phyloP scores from a whole-genome alignment of 2,113 vertebrate species.

The Corvus hawaiiensis region DNA sequence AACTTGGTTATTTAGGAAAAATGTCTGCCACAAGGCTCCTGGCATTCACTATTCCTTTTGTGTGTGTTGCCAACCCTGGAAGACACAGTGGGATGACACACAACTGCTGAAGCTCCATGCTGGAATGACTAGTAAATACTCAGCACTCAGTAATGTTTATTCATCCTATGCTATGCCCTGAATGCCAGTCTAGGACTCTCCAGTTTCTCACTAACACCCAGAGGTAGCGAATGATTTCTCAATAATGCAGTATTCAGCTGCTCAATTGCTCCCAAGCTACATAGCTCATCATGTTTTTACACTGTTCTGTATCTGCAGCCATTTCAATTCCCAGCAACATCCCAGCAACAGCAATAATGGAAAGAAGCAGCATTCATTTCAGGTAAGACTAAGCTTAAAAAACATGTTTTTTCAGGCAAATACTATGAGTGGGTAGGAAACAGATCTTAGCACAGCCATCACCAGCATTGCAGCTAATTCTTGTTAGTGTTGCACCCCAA shows the following conservation, averaged over 20 bases:
- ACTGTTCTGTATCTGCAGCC: constrained; percentile 29
- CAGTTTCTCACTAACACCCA: constrained; percentile 34
- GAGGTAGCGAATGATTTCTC: constrained; percentile 44
- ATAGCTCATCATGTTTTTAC: background rate
- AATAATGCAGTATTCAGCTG: constrained; percentile 34
- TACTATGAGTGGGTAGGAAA: background rate
- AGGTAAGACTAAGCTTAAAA: background rate
- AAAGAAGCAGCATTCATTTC: constrained; percentile 1
- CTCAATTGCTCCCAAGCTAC: constrained; percentile 20
- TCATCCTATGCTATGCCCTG: constrained; percentile 33
- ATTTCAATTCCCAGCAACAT: constrained; percentile 22
- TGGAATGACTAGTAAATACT: background rate
- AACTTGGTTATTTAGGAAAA: constrained; percentile 12
- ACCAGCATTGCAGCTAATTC: background rate
- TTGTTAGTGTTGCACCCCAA: background rate
- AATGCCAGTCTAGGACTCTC: constrained; percentile 16
- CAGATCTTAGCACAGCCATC: background rate
- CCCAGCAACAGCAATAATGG: background rate
- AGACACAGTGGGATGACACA: background rate
- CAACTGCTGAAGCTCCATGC: background rate
- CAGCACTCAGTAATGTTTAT: background rate
- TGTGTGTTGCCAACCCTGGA: background rate
- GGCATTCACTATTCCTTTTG: background rate
- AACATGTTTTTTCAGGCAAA: background rate
- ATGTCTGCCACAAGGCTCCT: background rate